phyloP scores from a whole-genome alignment of 2,113 vertebrate genomes.

The Dryoscopus gambensis region DNA sequence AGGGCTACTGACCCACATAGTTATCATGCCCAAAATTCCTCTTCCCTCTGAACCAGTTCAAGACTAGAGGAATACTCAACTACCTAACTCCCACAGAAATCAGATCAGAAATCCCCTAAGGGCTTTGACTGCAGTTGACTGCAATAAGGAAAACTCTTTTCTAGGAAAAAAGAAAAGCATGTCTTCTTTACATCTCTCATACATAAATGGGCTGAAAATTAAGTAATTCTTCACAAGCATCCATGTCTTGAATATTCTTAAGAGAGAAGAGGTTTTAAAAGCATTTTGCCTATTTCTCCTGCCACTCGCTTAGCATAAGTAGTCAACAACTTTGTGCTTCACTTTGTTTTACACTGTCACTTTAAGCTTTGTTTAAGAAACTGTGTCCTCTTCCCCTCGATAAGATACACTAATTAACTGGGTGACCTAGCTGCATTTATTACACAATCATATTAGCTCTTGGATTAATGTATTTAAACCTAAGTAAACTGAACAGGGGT shows the following conservation, averaged over 20 bases:
- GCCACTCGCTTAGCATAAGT: background rate
- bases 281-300: background rate
- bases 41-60: background rate
- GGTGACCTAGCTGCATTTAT: background rate
- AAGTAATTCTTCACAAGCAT: background rate
- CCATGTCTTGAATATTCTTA: background rate
- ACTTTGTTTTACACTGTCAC: background rate
- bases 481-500: background rate
- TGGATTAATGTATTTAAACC: background rate
- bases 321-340: background rate
- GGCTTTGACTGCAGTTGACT: background rate
- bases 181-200: background rate
- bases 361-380: background rate
- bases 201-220: background rate
- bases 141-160: background rate
- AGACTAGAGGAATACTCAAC: background rate
- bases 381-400: background rate
- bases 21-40: background rate
- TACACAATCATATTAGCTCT: background rate
- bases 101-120: background rate
- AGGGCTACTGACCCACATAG: background rate
- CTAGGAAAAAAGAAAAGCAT: background rate
- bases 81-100: background rate
- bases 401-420: background rate
- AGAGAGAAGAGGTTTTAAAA: background rate